Evolutionary conservation across 2,888 invertebrate genomes (phyloP), one percentile per base, ranked within the genome.

Genomic region (Ceraclea dissimilis): DNA sequence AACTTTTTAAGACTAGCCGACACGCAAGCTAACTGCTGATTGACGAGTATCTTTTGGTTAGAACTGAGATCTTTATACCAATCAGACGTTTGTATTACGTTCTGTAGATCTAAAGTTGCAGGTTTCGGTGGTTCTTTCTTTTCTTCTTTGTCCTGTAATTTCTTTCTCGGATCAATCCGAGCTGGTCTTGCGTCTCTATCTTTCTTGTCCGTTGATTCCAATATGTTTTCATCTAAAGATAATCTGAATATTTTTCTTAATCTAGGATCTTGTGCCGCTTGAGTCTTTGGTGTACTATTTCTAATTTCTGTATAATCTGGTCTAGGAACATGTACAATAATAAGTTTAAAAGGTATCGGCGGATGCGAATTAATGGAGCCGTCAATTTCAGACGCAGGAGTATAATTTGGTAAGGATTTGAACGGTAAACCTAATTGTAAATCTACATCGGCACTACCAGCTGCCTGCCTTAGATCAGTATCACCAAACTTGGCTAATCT

Each of bases 381-480:
- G 67, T 91, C 89, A 60, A 93, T 91, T 75, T 93, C 93, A 0
- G 86, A 88, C 21, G 91, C 91, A 0, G 92, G 90, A 13, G 86
- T 82, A 68, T 90, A 90, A 64, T 88, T 84, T n/a, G 88, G 84
- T 49, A 86, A 83, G 8, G 87, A 83, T 69, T 90, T 89, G 66
- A 91, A 90, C 0, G 90, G 89, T 56, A 88, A 70, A 21, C 81
- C 79, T 63, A 89, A 71, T 20, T 91, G 79, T 61, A 92, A 78
- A 71, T 91, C 92, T 33, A 88, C 82, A 66, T 92, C 91, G 11
- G 80, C 77, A 64, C 75, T 74, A 57, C 64, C 51, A 49, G 70
- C 69, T 21, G 72, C 73, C 64, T 79, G 74, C 49, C 85, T 74
- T 54, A 86, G 74, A 69, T 86, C 86, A 0, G 83, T 83, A 65